These are phyloP conservation scores for Epinephelus cyanopodus DNA, from an alignment of 2,113 vertebrate genomes.

Conservation along the genomic window DNA sequence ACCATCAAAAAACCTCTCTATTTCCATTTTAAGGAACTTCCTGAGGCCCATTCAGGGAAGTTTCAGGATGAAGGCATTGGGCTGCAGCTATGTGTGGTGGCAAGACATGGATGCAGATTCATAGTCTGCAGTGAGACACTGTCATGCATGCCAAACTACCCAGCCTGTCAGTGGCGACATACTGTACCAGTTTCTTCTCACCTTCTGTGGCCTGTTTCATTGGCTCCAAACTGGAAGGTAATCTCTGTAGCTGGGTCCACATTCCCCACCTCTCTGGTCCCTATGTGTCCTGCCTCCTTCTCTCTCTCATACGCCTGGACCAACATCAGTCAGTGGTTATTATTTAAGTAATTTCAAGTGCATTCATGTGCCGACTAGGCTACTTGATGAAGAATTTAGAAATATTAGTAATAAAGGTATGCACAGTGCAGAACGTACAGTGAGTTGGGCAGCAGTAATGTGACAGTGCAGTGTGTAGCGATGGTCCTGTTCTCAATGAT, in stretches of 20 bases:
- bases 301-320: slow-evolving; percentile 76
- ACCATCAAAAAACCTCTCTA: too few relatives aligned
- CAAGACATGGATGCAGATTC: not conserved
- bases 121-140: not conserved
- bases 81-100: not conserved
- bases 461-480: slow-evolving; percentile 79
- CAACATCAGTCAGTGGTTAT: slow-evolving; percentile 23
- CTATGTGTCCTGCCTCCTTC: slow-evolving; percentile 68
- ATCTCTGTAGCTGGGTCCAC: slow-evolving; percentile 77
- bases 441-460: slow-evolving; percentile 75
- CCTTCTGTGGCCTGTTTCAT: slow-evolving; percentile 47
- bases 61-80: not conserved
- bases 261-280: slow-evolving; percentile 78
- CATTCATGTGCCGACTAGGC: not conserved
- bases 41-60: not conserved
- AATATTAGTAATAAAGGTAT: not conserved
- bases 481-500: slow-evolving; percentile 76
- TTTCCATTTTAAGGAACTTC: not conserved
- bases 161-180: not conserved
- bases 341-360: not conserved
- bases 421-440: slow-evolving; percentile 67
- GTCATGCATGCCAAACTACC: not conserved
- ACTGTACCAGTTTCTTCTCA: slow-evolving; percentile 24
- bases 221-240: slow-evolving; percentile 79
- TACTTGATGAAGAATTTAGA: not conserved